Conservation (phyloP, 2,888 invertebrate species). For the Pristionchus arcanus region DNA sequence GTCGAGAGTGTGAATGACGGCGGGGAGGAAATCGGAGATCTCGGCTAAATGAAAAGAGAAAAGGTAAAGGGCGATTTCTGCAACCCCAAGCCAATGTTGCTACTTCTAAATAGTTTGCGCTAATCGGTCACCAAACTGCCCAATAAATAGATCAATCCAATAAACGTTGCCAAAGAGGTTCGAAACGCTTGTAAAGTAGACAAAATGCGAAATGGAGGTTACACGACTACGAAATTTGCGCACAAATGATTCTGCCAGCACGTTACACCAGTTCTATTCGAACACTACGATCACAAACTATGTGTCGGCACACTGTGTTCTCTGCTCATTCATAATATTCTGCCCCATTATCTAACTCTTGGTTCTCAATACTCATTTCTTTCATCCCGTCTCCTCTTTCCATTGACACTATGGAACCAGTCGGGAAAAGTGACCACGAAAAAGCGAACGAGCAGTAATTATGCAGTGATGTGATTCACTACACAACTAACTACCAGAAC, state of each 20-base stretch:
- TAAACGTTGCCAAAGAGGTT: too few relatives aligned
- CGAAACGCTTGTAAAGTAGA: too few relatives aligned
- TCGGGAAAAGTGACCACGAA: background rate
- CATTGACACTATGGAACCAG: conserved; percentile 1
- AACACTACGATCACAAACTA: background rate
- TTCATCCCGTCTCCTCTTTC: background rate
- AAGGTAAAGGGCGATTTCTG: too few relatives aligned
- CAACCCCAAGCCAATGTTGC: too few relatives aligned
- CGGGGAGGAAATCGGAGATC: conserved; percentile 64
- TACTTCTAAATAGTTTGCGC: too few relatives aligned
- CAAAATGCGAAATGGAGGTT: too few relatives aligned
- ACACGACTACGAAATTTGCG: too few relatives aligned
- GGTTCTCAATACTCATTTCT: background rate
- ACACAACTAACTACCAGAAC: background rate
- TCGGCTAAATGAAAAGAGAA: conserved; percentile 56
- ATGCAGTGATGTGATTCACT: background rate
- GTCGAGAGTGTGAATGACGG: conserved; percentile 64
- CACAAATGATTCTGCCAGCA: background rate
- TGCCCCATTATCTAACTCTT: background rate
- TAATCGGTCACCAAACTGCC: too few relatives aligned
- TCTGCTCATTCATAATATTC: background rate
- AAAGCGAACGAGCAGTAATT: background rate
- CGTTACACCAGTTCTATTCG: too few relatives aligned
- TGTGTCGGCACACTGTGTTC: background rate
- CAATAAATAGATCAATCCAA: too few relatives aligned